These are phyloP conservation scores for Lithophane socia DNA, from an alignment of 2,888 invertebrate species.

Conservation along the genomic window DNA sequence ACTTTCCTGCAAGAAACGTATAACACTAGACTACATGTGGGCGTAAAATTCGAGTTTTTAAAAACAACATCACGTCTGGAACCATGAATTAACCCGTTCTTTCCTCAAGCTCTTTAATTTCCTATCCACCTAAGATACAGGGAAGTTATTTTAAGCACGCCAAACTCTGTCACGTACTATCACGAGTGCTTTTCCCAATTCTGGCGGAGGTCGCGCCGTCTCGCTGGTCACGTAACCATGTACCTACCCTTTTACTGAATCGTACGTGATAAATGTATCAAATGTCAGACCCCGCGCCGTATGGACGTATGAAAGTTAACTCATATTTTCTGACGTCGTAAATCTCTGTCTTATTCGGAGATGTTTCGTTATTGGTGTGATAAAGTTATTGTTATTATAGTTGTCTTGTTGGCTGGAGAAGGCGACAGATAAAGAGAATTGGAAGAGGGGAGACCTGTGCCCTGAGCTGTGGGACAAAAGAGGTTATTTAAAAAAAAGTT, in stretches of 20 bases:
- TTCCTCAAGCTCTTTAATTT: conserved; percentile 35
- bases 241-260: conserved; percentile 62
- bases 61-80: conserved; percentile 1
- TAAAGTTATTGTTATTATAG: conserved; percentile 21
- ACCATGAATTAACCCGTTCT: conserved; percentile 32
- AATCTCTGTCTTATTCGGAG: conserved; percentile 41
- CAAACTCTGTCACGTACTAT: conserved; percentile 66
- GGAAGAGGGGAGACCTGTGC: background rate
- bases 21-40: no score
- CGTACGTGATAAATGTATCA: conserved; percentile 66
- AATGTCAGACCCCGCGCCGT: conserved; percentile 46
- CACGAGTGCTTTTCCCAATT: conserved; percentile 70
- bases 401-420: background rate
- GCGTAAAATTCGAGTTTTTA: no score
- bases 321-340: conserved; percentile 54
- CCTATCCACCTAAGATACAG: conserved; percentile 24
- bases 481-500: background rate
- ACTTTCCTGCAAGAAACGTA: no score
- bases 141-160: conserved; percentile 61
- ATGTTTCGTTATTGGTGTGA: conserved; percentile 30
- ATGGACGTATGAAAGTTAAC: conserved; percentile 50
- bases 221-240: conserved; percentile 67
- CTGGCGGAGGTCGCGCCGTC: conserved; percentile 59
- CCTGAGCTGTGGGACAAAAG: background rate
- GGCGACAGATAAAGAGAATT: background rate